phyloP scores from a whole-genome alignment of 1,140 invertebrate genomes.

The Gryllus bimaculatus region DNA sequence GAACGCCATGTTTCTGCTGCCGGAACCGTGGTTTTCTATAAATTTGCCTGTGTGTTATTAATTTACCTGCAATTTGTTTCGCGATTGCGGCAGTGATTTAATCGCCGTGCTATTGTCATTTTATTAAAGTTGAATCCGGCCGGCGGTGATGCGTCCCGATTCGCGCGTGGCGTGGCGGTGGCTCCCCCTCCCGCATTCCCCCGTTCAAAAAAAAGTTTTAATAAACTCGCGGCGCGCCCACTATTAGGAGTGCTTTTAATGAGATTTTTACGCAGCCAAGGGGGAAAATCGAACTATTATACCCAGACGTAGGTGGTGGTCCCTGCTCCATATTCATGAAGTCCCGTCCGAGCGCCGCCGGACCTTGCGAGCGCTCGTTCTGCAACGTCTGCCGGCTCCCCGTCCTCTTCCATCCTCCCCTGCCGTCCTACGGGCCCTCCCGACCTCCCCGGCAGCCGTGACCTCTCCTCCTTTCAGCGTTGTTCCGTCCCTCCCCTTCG shows the following conservation, averaged over 20 bases:
- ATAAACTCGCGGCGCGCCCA: not conserved
- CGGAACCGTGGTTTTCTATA: not conserved
- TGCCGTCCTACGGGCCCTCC: too few species aligned
- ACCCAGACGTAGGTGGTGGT: not conserved
- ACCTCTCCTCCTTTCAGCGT: too few species aligned
- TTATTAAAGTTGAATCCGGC: not conserved
- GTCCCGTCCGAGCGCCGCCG: not conserved
- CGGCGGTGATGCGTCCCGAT: not conserved
- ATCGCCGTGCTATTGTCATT: not conserved
- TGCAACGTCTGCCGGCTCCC: not conserved
- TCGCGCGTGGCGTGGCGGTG: too few species aligned
- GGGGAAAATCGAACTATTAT: constrained; percentile 1
- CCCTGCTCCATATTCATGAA: not conserved
- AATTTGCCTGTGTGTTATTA: not conserved
- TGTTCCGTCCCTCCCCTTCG: too few species aligned
- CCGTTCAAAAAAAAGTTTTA: not conserved
- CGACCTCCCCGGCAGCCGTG: too few species aligned
- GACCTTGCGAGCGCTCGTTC: not conserved
- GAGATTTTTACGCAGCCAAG: constrained; percentile 1
- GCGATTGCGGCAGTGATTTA: not conserved
- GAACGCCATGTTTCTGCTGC: not conserved
- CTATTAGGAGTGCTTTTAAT: not conserved
- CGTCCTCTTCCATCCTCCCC: too few species aligned
- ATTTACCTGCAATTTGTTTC: not conserved
- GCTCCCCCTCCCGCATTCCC: too few species aligned